phyloP scores from a whole-genome alignment of 2,113 vertebrate species.

The Neogale vison region DNA sequence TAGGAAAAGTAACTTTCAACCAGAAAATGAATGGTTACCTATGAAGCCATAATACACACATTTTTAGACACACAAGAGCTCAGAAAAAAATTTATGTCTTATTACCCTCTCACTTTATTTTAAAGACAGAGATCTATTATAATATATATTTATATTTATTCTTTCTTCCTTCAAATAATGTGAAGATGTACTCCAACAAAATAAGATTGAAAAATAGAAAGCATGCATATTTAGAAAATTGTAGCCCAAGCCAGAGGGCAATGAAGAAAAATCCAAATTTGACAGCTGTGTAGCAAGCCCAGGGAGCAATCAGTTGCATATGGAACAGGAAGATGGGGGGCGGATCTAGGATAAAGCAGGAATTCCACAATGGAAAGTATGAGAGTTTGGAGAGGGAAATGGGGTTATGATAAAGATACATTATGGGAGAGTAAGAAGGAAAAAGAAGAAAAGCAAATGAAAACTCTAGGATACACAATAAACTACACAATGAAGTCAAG shows the following conservation, averaged over 20 bases:
- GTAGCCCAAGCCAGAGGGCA: not conserved
- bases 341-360: not conserved
- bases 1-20: not conserved
- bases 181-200: slow-evolving; percentile 4
- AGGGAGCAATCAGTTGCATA: not conserved
- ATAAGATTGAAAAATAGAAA: not conserved
- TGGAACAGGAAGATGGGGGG: not conserved
- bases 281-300: not conserved
- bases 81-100: not conserved
- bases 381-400: not conserved
- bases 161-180: slow-evolving; percentile 1
- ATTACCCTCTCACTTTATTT: not conserved
- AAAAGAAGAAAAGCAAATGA: not conserved
- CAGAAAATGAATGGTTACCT: not conserved
- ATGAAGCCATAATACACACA: not conserved
- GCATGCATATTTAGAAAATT: not conserved
- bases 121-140: not conserved
- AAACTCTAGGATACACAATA: slow-evolving; percentile 3
- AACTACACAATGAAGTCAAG: not conserved
- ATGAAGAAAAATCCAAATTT: not conserved
- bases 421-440: not conserved
- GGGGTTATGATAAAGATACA: not conserved
- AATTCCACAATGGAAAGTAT: not conserved
- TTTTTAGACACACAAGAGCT: not conserved
- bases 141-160: not conserved